A percentile compares a stretch with the other conserved stretches of the same genome.
phyloP scores from a whole-genome alignment of 1,140 invertebrate species.

The Eupeodes corollae region DNA sequence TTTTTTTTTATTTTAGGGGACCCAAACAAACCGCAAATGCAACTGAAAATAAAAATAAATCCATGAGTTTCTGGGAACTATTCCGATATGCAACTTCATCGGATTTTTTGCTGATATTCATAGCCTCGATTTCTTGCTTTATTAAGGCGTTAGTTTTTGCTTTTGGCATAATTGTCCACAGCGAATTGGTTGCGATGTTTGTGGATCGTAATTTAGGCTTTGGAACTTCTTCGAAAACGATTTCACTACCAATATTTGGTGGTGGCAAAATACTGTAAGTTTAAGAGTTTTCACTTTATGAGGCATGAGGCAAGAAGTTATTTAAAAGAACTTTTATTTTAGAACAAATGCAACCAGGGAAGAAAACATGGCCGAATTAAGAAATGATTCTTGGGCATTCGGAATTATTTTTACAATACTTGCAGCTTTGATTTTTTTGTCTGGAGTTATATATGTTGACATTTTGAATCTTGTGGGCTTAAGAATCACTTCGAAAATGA shows the following conservation, averaged over 20 bases:
- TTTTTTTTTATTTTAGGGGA: no score
- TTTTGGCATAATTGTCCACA: slow-evolving; percentile 50
- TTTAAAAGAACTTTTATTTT: not conserved
- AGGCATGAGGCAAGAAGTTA: no score
- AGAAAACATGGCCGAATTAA: slow-evolving; percentile 46
- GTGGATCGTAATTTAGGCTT: slow-evolving; percentile 34
- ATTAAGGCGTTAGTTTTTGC: slow-evolving; percentile 47
- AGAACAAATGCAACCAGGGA: slow-evolving; percentile 43
- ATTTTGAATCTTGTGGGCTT: slow-evolving; percentile 52
- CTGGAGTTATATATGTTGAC: slow-evolving; percentile 52
- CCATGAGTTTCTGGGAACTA: slow-evolving; percentile 24
- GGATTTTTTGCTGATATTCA: no score
- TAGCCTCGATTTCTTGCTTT: no score
- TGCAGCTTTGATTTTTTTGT: slow-evolving; percentile 50
- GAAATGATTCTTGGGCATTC: slow-evolving; percentile 54
- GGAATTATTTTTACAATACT: slow-evolving; percentile 46
- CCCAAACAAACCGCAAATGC: no score
- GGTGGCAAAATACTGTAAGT: slow-evolving; percentile 41
- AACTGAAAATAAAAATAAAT: slow-evolving; percentile 48
- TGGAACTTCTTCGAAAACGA: slow-evolving; percentile 22
- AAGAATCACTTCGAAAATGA: slow-evolving; percentile 52
- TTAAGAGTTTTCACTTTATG: no score
- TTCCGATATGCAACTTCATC: no score
- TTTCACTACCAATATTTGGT: slow-evolving; percentile 30
- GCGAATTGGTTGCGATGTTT: slow-evolving; percentile 48